Conservation (phyloP, 2,797 vertebrate species). For the Monodelphis domestica region DNA sequence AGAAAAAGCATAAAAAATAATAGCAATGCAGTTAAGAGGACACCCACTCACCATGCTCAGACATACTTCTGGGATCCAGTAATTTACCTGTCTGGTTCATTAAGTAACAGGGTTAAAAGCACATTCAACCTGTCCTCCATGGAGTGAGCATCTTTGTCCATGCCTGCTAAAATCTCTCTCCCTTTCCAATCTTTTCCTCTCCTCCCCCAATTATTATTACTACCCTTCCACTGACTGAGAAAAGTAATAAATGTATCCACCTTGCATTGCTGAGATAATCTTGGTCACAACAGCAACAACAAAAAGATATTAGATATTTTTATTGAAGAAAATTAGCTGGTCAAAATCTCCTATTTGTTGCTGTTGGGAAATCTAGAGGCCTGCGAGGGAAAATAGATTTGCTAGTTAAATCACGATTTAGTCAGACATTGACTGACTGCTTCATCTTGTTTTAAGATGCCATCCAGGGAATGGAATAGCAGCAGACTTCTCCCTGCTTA, state of each 20-base stretch:
- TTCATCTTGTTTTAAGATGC: neutral
- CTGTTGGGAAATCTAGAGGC: neutral
- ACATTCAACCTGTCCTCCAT: accelerated
- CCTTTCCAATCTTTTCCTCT: neutral
- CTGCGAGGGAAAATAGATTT: neutral
- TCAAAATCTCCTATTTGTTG: neutral
- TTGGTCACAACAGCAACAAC: too few relatives aligned
- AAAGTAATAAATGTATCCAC: neutral
- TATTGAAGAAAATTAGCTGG: accelerated
- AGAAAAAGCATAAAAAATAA: neutral
- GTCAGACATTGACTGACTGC: accelerated
- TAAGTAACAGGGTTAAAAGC: accelerated
- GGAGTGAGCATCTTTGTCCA: accelerated
- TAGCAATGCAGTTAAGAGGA: neutral
- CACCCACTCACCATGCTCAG: accelerated
- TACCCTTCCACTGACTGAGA: neutral
- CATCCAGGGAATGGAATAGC: neutral
- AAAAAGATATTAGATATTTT: accelerated
- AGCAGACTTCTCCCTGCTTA: neutral
- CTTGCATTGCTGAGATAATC: accelerated
- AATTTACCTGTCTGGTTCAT: accelerated
- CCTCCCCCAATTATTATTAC: accelerated
- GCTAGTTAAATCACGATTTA: neutral
- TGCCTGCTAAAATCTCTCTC: neutral
- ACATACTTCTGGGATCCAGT: neutral